Evolutionary conservation across 2,888 invertebrate genomes (phyloP).

Genomic region (Cataglyphis livida): DNA sequence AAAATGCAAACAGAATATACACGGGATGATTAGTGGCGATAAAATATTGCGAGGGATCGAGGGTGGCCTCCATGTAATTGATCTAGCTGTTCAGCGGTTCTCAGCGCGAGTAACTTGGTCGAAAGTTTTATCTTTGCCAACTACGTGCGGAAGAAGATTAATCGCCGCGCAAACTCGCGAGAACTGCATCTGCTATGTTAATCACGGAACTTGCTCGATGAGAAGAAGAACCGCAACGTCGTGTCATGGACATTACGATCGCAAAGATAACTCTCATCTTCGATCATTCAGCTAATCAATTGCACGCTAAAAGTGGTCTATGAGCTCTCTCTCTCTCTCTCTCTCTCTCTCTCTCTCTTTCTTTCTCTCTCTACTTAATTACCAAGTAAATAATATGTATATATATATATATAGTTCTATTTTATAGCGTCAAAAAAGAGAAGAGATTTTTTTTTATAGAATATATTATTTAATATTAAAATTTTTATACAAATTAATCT

Average conservation of each 20-base stretch:
- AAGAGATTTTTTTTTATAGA: too few relatives aligned
- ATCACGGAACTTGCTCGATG: conserved; percentile 38
- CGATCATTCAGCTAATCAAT: conserved; percentile 19
- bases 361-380: neutral
- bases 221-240: conserved; percentile 21
- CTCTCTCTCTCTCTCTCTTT: neutral
- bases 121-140: conserved; percentile 52
- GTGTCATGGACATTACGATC: conserved; percentile 19
- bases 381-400: neutral
- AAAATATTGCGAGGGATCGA: conserved; percentile 52
- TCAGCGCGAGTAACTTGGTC: conserved; percentile 47
- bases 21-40: conserved; percentile 47
- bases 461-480: neutral
- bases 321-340: neutral
- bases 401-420: too few relatives aligned
- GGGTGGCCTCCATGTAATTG: conserved; percentile 37
- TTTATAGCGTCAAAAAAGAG: too few relatives aligned
- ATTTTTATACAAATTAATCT: neutral
- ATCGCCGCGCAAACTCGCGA: conserved; percentile 51
- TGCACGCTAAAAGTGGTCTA: conserved; percentile 7
- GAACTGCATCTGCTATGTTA: conserved; percentile 55
- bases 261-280: neutral
- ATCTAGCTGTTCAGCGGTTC: conserved; percentile 56
- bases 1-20: conserved; percentile 33
- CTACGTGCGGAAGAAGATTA: conserved; percentile 54